phyloP scores from a whole-genome alignment of 2,113 vertebrate genomes.

The Campylorhamphus procurvoides region DNA sequence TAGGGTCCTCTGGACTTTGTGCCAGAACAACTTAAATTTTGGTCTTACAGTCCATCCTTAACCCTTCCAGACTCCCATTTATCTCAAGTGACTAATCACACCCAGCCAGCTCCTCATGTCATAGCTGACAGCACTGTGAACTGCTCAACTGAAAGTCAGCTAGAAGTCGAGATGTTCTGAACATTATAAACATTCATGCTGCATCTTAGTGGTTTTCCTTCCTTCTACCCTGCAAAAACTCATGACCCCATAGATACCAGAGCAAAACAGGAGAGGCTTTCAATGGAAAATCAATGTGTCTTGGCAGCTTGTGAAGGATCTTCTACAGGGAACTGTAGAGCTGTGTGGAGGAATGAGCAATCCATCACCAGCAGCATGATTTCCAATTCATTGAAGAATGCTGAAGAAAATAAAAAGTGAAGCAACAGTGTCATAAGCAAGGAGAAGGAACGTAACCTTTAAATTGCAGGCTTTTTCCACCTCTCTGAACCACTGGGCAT shows the following conservation, averaged over 20 bases:
- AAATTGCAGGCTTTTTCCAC: background rate
- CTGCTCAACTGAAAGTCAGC: background rate
- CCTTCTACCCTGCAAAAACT: background rate
- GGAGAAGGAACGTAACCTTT: background rate
- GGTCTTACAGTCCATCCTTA: background rate
- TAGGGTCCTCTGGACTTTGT: background rate
- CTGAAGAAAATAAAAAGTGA: conserved; percentile 28
- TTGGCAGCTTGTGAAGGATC: conserved; percentile 20
- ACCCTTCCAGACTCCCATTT: background rate
- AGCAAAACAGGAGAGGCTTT: conserved; percentile 29
- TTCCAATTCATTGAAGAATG: background rate
- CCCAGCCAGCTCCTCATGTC: background rate
- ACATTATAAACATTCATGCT: rapidly evolving
- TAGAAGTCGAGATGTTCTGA: background rate
- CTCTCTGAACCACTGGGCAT: background rate
- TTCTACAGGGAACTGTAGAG: background rate
- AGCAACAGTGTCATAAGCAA: background rate
- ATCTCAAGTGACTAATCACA: background rate
- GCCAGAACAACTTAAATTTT: background rate
- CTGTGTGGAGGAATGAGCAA: background rate
- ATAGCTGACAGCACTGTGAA: background rate
- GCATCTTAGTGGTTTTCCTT: background rate
- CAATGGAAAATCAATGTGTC: background rate
- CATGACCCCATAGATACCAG: background rate
- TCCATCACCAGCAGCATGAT: background rate